These are phyloP conservation scores for Pogonocichla stellata DNA, from an alignment of 2,113 vertebrate species.

Conservation along the genomic window DNA sequence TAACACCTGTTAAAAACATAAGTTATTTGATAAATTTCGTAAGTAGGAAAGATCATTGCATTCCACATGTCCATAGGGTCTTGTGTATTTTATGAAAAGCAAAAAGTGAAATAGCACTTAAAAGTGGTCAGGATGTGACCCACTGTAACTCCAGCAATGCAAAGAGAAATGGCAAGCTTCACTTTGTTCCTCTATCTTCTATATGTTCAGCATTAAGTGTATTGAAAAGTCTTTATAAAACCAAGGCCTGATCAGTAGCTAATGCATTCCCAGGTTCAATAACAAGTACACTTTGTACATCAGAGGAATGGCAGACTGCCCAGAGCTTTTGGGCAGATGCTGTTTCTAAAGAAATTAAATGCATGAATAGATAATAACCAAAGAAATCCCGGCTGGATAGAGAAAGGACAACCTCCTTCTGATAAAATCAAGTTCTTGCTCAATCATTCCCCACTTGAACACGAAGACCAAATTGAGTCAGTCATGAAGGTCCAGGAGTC, in stretches of 20 bases:
- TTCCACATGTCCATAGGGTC: neutral
- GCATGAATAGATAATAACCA: conserved; percentile 62
- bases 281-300: conserved; percentile 64
- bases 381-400: conserved; percentile 59
- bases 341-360: conserved; percentile 68
- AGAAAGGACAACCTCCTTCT: conserved; percentile 53
- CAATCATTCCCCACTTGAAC: conserved; percentile 31
- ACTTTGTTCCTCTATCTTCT: neutral
- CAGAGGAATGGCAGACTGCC: conserved; percentile 57
- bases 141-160: neutral
- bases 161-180: neutral
- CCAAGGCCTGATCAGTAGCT: conserved; percentile 42
- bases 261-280: conserved; percentile 56
- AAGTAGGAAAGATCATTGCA: neutral
- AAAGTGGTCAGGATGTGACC: neutral
- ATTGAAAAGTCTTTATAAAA: conserved; percentile 22
- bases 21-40: neutral
- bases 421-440: conserved; percentile 65
- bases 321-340: conserved; percentile 64
- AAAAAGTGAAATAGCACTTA: neutral
- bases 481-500: conserved; percentile 24
- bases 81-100: neutral
- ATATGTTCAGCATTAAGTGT: neutral
- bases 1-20: neutral
- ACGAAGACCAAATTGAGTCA: neutral